Evolutionary conservation across 2,888 invertebrate genomes (phyloP), one percentile per base, ranked within the genome.

Genomic region (Chrysina gloriosa): DNA sequence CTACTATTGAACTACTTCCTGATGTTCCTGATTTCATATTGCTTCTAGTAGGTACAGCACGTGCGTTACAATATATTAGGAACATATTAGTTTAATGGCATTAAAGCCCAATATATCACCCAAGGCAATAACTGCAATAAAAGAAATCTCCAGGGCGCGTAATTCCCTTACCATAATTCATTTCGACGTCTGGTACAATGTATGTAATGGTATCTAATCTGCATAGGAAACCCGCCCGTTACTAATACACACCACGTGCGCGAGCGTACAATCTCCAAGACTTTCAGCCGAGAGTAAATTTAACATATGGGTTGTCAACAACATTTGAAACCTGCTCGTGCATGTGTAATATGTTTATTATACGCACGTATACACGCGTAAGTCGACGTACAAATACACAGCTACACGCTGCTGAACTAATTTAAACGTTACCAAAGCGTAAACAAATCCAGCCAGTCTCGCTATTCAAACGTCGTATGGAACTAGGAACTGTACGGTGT

Each of bases 301-400:
- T 42, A 61, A 61, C 27, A 61, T 42, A 61, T 61, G 39, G 42
- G 58, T 58, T 61, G 58, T 61, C 58, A 61, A 61, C 58, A 61
- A 61, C 58, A 61, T 61, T 61, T 42, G 56, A 56, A 56, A 56
- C 56, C 56, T 56, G 36, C 36, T 29, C 42, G 39, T 61, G 39
- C 58, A 42, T 61, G 42, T 42, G 39, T 58, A 58, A 58, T 61
- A 61, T 61, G 58, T 42, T 25, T 61, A 61, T 61, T 27, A 39
- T 42, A 61, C 27, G 25, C 42, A 61, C 27, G 58, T 42, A 61
- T 27, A 23, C 56, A 56, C 7, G 56, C 21, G 4, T 16, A n/a
- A 42, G 4, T 61, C 11, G 11, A 56, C 34, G 34, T 23, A 56
- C 56, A 34, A 29, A 52, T 7, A 29, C 11, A 56, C 23, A 56